phyloP scores from a whole-genome alignment of 2,113 vertebrate genomes.

The Sturnira hondurensis region DNA sequence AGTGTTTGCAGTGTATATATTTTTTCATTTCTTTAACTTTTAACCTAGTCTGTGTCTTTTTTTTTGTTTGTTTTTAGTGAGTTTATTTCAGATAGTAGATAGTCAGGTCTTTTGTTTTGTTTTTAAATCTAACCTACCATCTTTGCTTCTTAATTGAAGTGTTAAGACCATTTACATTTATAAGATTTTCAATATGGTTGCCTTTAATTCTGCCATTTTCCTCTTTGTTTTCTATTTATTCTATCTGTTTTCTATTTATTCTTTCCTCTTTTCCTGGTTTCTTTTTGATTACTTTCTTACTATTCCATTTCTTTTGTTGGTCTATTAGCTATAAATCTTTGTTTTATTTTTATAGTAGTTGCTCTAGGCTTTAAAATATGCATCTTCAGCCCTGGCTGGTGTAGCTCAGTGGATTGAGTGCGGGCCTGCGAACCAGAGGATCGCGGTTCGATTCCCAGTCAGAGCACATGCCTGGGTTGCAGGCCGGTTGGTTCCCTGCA shows the following conservation, averaged over 20 bases:
- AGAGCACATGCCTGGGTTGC: too few species aligned
- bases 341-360: constrained; percentile 23
- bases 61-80: neutral
- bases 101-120: neutral
- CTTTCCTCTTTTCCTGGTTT: constrained; percentile 14
- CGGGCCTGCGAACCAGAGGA: too few species aligned
- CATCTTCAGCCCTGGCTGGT: too few species aligned
- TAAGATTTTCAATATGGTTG: constrained; percentile 19
- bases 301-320: neutral
- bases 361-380: neutral
- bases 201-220: constrained; percentile 11
- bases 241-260: constrained; percentile 35
- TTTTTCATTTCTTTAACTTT: neutral
- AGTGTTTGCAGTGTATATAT: too few species aligned
- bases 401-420: too few species aligned
- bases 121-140: neutral
- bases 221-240: constrained; percentile 19
- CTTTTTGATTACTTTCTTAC: constrained; percentile 3
- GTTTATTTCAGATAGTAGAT: neutral
- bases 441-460: too few species aligned
- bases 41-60: neutral
- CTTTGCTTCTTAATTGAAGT: constrained; percentile 32
- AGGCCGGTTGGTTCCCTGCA: too few species aligned
- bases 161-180: constrained; percentile 20
- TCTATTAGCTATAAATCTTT: constrained; percentile 10